Percentiles rank a stretch among this genome's conserved stretches.
phyloP scores from a whole-genome alignment of 2,888 invertebrate species.

The Rutpela maculata region DNA sequence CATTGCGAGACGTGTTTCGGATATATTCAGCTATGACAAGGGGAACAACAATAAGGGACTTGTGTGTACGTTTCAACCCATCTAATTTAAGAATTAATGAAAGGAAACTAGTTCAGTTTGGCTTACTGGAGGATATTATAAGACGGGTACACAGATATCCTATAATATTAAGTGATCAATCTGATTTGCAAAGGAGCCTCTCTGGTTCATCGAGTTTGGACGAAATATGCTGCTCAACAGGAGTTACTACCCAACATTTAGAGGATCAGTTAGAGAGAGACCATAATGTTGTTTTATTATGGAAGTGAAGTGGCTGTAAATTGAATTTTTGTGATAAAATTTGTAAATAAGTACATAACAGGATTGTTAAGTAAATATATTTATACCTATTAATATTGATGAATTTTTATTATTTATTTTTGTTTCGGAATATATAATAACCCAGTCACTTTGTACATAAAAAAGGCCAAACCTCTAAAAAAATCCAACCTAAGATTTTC shows the following conservation, averaged over 20 bases:
- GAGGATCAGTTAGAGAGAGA: conserved; percentile 90
- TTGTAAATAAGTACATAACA: neutral
- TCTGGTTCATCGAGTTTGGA: conserved; percentile 89
- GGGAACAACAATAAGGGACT: conserved; percentile 82
- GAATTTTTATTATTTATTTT: neutral
- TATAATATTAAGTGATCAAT: conserved; percentile 66
- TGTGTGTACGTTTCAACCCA: conserved; percentile 83
- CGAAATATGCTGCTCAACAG: conserved; percentile 92
- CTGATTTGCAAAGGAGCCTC: conserved; percentile 80
- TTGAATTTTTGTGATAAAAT: neutral
- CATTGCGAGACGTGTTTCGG: conserved; percentile 77
- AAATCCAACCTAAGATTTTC: too few relatives aligned
- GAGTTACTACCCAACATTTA: conserved; percentile 83
- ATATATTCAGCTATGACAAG: conserved; percentile 83
- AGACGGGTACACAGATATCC: conserved; percentile 84
- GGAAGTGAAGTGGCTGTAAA: conserved; percentile 78
- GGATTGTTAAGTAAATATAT: neutral
- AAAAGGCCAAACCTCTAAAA: too few relatives aligned
- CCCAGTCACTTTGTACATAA: too few relatives aligned
- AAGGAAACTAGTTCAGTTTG: conserved; percentile 90
- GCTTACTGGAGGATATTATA: conserved; percentile 89
- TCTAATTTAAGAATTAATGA: conserved; percentile 86
- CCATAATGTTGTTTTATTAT: conserved; percentile 86
- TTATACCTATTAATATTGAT: conserved; percentile 6
- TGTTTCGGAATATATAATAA: too few relatives aligned